A percentile compares a stretch with the other conserved stretches of the same genome.
These are phyloP conservation scores for Urocyon cinereoargenteus DNA, from an alignment of 2,797 vertebrate species.

Conservation along the genomic window DNA sequence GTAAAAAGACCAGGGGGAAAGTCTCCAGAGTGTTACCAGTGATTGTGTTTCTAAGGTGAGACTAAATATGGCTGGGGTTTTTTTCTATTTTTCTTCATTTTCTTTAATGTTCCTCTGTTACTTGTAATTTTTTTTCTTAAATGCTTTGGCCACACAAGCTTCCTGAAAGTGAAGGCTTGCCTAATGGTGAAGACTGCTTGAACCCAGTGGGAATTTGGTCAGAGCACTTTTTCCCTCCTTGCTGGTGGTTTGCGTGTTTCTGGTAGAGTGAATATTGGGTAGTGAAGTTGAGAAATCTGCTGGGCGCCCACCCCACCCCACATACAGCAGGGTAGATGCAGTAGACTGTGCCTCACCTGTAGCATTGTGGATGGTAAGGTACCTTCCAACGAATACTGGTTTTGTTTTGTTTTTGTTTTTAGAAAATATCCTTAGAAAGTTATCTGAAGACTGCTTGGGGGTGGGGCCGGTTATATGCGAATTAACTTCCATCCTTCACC, in stretches of 20 bases:
- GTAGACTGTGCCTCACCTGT: neutral
- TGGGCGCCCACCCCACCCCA: neutral
- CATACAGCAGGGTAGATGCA: neutral
- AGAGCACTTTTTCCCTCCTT: neutral
- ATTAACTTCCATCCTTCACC: neutral
- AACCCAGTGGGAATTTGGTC: neutral
- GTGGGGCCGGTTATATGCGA: neutral
- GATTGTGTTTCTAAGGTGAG: neutral
- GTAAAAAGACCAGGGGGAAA: neutral
- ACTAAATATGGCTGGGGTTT: neutral
- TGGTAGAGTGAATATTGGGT: neutral
- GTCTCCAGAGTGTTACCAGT: neutral
- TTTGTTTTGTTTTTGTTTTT: neutral
- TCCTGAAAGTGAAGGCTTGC: neutral
- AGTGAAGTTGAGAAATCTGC: neutral
- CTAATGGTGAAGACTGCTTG: neutral
- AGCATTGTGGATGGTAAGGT: neutral
- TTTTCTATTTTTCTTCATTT: conserved; percentile 8
- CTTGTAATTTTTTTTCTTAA: neutral
- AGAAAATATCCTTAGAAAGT: neutral
- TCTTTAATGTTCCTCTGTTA: neutral
- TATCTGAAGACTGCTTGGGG: neutral
- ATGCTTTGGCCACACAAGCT: neutral
- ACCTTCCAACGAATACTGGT: neutral
- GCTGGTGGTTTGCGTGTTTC: neutral